Evolutionary conservation across 2,113 vertebrate species (phyloP), one percentile per base, ranked within the genome.

Genomic region (Siphamia tubifer): DNA sequence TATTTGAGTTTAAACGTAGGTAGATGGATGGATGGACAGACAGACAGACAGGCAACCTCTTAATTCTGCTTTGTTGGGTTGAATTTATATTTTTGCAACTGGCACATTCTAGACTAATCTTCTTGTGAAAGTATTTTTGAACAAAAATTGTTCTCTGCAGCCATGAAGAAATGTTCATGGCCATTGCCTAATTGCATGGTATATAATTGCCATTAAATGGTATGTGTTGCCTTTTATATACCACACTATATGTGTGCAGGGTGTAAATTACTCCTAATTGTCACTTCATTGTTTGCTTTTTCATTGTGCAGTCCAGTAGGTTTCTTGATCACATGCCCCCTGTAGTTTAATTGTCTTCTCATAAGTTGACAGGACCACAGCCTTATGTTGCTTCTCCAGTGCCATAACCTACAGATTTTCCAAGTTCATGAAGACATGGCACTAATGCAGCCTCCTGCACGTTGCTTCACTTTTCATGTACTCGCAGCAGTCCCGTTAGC

Each of bases 401-500:
- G 42, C 43, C 2, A 15, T 36, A 52, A 56, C 58, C 43, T 12
- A 47, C 35, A 39, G 43, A 53, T 78, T 70, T 71, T 71, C 64
- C 78, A 54, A 40, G 69, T 77, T 86, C 52, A 76, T 65, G 62
- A 49, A 42, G 58, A 75, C 43, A 45, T 71, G 55, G 36, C 54
- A 44, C 30, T 55, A 31, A 77, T 21, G 43, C 10, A 7, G n/a
- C 43, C n/a, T 30, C 15, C 31, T 62, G 20, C 20, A 62, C 56
- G 55, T 49, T 53, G 36, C 61, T 19, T 4, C 42, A 62, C 38
- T 53, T 79, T 42, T 83, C 47, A 32, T 67, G 53, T 45, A 32
- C 62, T 62, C 24, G 6, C 36, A 19, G 5, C 70, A 35, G 49
- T 81, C 6, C 25, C 49, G 35, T 68, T 73, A 38, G 42, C 30